Evolutionary conservation across 1,140 invertebrate species (phyloP).

Genomic region (Aphidius ervi): DNA sequence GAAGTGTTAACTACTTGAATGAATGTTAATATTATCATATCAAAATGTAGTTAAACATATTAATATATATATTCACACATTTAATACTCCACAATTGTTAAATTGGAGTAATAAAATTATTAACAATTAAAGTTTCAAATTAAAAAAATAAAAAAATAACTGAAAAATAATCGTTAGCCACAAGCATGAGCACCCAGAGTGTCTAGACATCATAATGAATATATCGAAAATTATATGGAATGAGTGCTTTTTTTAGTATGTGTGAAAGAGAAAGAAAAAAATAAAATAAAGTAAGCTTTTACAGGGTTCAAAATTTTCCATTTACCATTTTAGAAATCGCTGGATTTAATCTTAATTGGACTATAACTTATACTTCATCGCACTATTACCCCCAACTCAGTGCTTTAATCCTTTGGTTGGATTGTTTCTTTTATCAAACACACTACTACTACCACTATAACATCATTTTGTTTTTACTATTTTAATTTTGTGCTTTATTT

Average conservation of each 20-base stretch:
- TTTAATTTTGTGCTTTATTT: background rate
- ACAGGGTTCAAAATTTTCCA: constrained; percentile 13
- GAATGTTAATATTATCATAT: too few species aligned
- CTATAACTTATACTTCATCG: constrained; percentile 31
- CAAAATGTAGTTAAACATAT: background rate
- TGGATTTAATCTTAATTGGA: constrained; percentile 39
- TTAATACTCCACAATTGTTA: too few species aligned
- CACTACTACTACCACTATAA: too few species aligned
- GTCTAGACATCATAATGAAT: constrained; percentile 28
- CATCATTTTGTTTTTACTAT: background rate
- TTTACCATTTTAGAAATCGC: constrained; percentile 31
- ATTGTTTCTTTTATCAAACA: background rate
- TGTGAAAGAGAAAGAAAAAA: too few species aligned
- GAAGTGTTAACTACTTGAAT: too few species aligned
- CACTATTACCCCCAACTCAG: constrained; percentile 18
- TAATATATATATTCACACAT: too few species aligned
- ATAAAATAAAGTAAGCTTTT: too few species aligned
- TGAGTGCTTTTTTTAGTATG: too few species aligned
- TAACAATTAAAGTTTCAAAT: too few species aligned
- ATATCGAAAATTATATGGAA: constrained; percentile 21
- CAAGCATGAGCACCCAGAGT: background rate
- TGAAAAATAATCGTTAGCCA: too few species aligned
- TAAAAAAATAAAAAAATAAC: too few species aligned
- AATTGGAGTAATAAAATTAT: too few species aligned
- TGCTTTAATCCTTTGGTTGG: constrained; percentile 26